Base-by-base conservation (phyloP, 1,140 invertebrate species). In the Aphis craccivora region DNA sequence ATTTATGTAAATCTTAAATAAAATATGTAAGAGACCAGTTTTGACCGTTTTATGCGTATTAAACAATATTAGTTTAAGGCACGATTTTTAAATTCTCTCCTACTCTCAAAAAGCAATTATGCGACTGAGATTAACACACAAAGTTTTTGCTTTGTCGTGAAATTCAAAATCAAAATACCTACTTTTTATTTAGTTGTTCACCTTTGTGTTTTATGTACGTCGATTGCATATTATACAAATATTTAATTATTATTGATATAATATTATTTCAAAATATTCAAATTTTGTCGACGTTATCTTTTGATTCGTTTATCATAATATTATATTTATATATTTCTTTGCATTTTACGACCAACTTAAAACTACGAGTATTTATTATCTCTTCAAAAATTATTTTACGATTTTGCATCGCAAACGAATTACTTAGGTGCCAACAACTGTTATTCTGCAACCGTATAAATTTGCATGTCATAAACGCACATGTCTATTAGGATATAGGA, bases 221-320 rank as follows among this genome's bases (percentile, higher is more conserved):
- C 18, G 2, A 18, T 67, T 30, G 30, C 18, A n/a, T 18, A 76
- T n/a, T 18, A 76, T n/a, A 14, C 14, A 76, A 76, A 76, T 67
- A 67, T 76, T 76, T 76, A 76, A n/a, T 76, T 18, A 76, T 20
- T 76, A 76, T 76, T 14, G 30, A 30, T 67, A 14, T 14, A 76
- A 76, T 76, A n/a, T n/a, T 76, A 76, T 76, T n/a, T 76, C 0
- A 76, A 67, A 76, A 76, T 76, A 76, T 76, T 76, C n/a, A 76
- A 76, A 76, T 76, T 76, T 76, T 76, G 4, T n/a, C 18, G n/a
- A 76, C 60, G 30, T n/a, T n/a, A 76, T 76, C n/a, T 76, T 76
- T n/a, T n/a, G 60, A 76, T 76, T 76, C 30, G 60, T 76, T 76
- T 76, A 76, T 76, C 60, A 76, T 76, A 76, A 76, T 20, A 76